phyloP scores from a whole-genome alignment of 2,113 vertebrate genomes.

The Lynx canadensis region DNA sequence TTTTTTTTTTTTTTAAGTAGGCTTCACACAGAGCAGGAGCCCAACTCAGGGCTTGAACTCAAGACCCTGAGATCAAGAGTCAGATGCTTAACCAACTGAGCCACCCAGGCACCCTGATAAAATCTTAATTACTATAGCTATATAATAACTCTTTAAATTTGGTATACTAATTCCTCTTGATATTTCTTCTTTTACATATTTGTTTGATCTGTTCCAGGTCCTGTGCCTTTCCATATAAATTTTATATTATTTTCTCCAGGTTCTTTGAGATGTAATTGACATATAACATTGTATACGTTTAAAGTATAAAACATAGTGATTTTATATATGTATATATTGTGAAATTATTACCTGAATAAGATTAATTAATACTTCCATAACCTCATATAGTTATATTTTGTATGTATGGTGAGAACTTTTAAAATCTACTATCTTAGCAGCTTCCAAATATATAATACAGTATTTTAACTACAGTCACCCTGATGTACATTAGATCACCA shows the following conservation, averaged over 20 bases:
- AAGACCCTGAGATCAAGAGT: too few relatives aligned
- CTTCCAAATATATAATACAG: background rate
- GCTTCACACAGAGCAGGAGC: too few relatives aligned
- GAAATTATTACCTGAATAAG: background rate
- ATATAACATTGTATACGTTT: background rate
- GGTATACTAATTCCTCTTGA: background rate
- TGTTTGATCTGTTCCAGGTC: background rate
- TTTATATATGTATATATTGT: background rate
- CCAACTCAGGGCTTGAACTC: too few relatives aligned
- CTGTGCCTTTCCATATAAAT: background rate
- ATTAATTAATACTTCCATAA: background rate
- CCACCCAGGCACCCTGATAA: too few relatives aligned
- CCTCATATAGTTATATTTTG: background rate
- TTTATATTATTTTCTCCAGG: background rate
- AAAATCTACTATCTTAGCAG: background rate
- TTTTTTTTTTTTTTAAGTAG: too few relatives aligned
- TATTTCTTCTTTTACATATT: background rate
- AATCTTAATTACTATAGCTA: background rate
- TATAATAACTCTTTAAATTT: background rate
- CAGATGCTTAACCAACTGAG: too few relatives aligned
- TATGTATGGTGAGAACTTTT: background rate
- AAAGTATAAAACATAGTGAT: background rate
- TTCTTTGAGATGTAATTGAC: background rate
- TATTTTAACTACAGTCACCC: background rate
- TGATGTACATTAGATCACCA: background rate